Conservation (phyloP, 1,140 invertebrate species). For the Drosophila kohkoa region DNA sequence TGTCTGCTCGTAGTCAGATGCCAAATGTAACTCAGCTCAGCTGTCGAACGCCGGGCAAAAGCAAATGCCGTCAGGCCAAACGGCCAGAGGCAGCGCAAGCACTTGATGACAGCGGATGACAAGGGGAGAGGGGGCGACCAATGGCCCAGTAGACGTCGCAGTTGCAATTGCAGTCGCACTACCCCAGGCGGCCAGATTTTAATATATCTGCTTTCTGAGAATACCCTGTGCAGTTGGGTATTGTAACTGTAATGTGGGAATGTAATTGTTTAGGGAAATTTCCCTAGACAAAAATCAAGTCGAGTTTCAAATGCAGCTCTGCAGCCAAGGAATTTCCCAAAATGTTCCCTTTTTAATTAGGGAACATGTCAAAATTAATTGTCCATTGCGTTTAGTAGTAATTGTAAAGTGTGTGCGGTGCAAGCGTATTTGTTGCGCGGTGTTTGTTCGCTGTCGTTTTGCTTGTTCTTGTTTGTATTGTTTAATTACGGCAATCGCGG, state of each 20-base stretch:
- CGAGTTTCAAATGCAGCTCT: not conserved
- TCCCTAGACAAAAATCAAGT: not conserved
- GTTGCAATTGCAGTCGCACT: constrained; percentile 2
- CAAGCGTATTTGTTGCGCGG: constrained; percentile 29
- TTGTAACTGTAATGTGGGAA: not conserved
- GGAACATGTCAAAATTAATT: not conserved
- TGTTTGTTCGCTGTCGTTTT: not conserved
- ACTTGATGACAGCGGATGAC: not conserved
- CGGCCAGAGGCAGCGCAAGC: constrained; percentile 44
- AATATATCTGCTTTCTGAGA: constrained; percentile 14
- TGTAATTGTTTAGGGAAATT: not conserved
- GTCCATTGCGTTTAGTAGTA: not conserved
- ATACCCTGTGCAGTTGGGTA: constrained; percentile 7
- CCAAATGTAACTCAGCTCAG: constrained; percentile 51
- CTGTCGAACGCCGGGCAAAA: constrained; percentile 56
- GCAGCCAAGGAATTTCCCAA: not conserved
- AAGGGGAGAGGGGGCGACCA: not conserved
- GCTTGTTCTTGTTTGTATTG: constrained; percentile 33
- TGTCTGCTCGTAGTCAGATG: constrained; percentile 2
- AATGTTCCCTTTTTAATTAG: not conserved
- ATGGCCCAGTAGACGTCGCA: not conserved
- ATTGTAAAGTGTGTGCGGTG: constrained; percentile 2
- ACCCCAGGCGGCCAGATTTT: constrained; percentile 5
- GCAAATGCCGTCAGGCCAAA: constrained; percentile 71
- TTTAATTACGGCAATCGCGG: constrained; percentile 21